Conservation (phyloP, 2,888 invertebrate species). For the Drosophila ustulata region DNA sequence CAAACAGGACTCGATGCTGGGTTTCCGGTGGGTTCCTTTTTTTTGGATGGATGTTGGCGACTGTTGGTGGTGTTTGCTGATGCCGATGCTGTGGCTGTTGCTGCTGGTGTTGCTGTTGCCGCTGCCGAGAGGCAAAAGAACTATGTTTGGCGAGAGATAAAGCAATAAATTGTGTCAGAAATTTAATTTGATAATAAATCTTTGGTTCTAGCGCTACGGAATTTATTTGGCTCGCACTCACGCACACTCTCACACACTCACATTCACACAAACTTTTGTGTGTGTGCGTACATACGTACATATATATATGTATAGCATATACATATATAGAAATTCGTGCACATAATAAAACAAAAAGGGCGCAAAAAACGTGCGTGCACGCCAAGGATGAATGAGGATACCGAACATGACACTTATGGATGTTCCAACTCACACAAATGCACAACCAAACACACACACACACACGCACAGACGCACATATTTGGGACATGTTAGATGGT, state of each 20-base stretch:
- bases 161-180: constrained; percentile 86
- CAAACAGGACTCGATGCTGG: constrained; percentile 28
- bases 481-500: constrained; percentile 34
- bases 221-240: constrained; percentile 84
- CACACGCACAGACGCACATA: neutral
- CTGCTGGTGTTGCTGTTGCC: constrained; percentile 19
- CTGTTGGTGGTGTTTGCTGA: constrained; percentile 34
- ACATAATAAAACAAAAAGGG: constrained; percentile 80
- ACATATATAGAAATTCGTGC: constrained; percentile 72
- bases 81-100: constrained; percentile 45
- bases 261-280: constrained; percentile 21
- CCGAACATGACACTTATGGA: constrained; percentile 83
- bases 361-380: constrained; percentile 82
- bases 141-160: constrained; percentile 85
- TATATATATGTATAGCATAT: constrained; percentile 3
- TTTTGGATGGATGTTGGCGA: constrained; percentile 49
- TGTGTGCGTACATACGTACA: constrained; percentile 32
- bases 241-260: constrained; percentile 57
- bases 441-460: constrained; percentile 21
- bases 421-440: constrained; percentile 57
- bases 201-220: constrained; percentile 85
- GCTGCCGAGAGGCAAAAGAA: constrained; percentile 83
- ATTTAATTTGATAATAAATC: constrained; percentile 86
- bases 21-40: constrained; percentile 21
- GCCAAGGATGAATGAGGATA: constrained; percentile 80